Evolutionary conservation across 2,888 invertebrate species (phyloP).

Genomic region (Ceratothoa steindachneri): DNA sequence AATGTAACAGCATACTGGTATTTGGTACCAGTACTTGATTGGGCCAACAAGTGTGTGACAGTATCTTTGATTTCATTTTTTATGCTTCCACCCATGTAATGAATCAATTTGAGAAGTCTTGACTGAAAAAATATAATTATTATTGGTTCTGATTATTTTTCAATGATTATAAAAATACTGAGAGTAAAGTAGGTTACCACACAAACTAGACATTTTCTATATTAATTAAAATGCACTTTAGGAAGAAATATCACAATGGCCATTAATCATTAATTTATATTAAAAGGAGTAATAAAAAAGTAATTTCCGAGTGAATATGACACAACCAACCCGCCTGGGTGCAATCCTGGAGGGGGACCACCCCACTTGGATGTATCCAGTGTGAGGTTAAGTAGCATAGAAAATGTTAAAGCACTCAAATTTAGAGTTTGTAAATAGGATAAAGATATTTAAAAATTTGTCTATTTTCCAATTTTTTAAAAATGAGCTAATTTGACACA

Average conservation of each 20-base stretch:
- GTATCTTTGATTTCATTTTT: slow-evolving; percentile 81
- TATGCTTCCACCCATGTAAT: slow-evolving; percentile 94
- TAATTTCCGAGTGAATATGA: too few relatives aligned
- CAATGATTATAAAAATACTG: not conserved
- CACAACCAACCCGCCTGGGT: too few relatives aligned
- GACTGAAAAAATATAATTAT: slow-evolving; percentile 60
- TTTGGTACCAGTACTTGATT: slow-evolving; percentile 82
- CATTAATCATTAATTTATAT: not conserved
- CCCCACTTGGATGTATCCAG: too few relatives aligned
- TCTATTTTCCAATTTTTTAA: too few relatives aligned
- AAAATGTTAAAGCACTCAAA: too few relatives aligned
- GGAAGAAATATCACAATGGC: not conserved
- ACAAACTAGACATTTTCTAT: too few relatives aligned
- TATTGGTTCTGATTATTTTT: not conserved
- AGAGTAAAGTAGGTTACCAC: not conserved
- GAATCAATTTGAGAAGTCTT: slow-evolving; percentile 79
- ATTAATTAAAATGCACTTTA: not conserved
- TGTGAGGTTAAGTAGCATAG: too few relatives aligned
- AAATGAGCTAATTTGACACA: too few relatives aligned
- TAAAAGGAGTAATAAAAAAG: not conserved
- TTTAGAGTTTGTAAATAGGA: too few relatives aligned
- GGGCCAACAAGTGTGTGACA: slow-evolving; percentile 90
- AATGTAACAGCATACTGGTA: slow-evolving; percentile 86
- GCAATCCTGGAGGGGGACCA: too few relatives aligned
- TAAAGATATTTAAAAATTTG: too few relatives aligned